Base-by-base conservation (phyloP, 2,113 vertebrate species). In the Erythrocercus mccallii region DNA sequence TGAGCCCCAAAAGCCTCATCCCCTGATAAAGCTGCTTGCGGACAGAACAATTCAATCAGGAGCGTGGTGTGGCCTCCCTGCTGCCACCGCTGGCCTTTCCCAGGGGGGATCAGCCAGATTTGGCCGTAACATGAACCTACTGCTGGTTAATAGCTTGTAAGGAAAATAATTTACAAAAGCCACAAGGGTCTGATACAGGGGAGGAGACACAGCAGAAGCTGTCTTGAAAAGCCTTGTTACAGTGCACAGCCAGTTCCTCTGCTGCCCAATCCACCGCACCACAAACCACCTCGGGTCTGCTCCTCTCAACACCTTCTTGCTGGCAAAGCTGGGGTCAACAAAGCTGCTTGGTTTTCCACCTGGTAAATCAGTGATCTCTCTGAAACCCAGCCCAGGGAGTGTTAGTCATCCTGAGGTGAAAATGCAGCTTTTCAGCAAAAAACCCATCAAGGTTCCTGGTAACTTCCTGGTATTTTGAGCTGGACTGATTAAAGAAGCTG, bases 221-320 rank as follows among this genome's bases (percentile, higher is more conserved):
- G 27, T 28, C 48, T 17, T 44, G n/a, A 35, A 44, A 76, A 81
- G 40, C 42, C 58, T 24, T 7, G 6, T 8, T 42, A n/a, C 3
- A 3, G 38, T 9, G 40, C 57, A 53, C 37, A 70, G 64, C 10
- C 16, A 7, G 76, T 11, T 50, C 48, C 42, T 33, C 11, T 1
- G 6, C 38, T 47, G 72, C 66, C 42, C 9, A 17, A 58, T 27
- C 20, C 3, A 8, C 15, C 1, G 3, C 2, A 21, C 16, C 1
- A 21, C 21, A 31, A 68, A 45, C 3, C 0, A 0, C 69, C n/a
- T 8, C 0, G 5, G 37, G 54, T 44, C 56, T 3, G 23, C 87
- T 78, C 57, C 58, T 44, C 58, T 10, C 17, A 21, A 11, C 25
- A n/a, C 22, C 47, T 50, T 6, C 61, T 13, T 33, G 25, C 45